Percentiles rank a stretch among this genome's conserved stretches.
Conservation (phyloP, 2,888 invertebrate species). For the Sclerodermus sp. region DNA sequence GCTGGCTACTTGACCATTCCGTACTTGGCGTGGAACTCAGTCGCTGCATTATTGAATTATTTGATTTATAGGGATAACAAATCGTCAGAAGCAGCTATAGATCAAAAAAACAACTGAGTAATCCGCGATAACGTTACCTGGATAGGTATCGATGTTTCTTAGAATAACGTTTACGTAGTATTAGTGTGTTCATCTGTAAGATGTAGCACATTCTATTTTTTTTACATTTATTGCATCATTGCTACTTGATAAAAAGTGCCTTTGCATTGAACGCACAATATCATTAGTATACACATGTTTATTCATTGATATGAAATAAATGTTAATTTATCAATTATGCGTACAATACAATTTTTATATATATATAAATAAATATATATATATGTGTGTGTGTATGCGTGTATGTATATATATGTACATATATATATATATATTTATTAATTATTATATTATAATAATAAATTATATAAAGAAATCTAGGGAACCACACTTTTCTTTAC, state of each 20-base stretch:
- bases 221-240: conserved; percentile 17
- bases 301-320: conserved; percentile 52
- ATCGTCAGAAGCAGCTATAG: conserved; percentile 36
- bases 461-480: conserved; percentile 38
- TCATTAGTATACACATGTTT: conserved; percentile 47
- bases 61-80: conserved; percentile 66
- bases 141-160: no score
- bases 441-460: conserved; percentile 33
- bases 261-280: conserved; percentile 32
- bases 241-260: conserved; percentile 19
- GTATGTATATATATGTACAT: conserved; percentile 36
- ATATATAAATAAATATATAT: no score
- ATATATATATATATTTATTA: conserved; percentile 32
- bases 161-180: no score
- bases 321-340: conserved; percentile 44
- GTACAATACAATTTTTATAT: conserved; percentile 44
- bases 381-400: conserved; percentile 33
- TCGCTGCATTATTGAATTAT: conserved; percentile 72
- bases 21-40: conserved; percentile 73
- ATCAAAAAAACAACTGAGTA: conserved; percentile 32
- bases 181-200: no score
- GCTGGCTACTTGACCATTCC: conserved; percentile 74
- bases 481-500: conserved; percentile 26
- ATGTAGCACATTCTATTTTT: conserved; percentile 5
- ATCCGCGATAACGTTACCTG: background rate